phyloP scores from a whole-genome alignment of 2,888 invertebrate species.

The Physocephala rufipes region DNA sequence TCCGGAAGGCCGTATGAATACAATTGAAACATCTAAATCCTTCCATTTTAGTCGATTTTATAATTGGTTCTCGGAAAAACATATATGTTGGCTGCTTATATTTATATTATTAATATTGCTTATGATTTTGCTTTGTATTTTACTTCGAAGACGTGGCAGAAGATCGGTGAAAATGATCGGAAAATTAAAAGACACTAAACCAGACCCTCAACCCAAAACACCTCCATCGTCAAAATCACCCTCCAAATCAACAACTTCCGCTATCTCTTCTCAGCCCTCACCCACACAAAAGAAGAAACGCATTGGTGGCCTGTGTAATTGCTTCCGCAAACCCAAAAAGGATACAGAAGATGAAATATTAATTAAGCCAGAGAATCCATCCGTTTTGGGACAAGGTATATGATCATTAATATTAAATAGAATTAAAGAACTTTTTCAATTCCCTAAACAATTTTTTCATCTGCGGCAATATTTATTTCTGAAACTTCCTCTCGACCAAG shows the following conservation, averaged over 20 bases:
- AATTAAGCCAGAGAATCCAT: conserved; percentile 35
- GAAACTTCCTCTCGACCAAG: conserved; percentile 2
- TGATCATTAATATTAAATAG: background rate
- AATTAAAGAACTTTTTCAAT: background rate
- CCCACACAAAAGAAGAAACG: conserved; percentile 11
- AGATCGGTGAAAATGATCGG: background rate
- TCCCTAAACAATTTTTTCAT: background rate
- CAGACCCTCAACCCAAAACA: background rate
- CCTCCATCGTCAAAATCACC: background rate
- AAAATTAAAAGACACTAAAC: background rate
- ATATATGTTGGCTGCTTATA: conserved; percentile 32
- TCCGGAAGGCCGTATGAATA: conserved; percentile 22
- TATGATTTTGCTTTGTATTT: conserved; percentile 33
- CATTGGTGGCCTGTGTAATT: background rate
- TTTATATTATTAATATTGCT: conserved; percentile 37
- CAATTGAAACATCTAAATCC: background rate
- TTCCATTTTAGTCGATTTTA: background rate
- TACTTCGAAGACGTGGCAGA: conserved; percentile 24
- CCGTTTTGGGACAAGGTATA: conserved; percentile 33
- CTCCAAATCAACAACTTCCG: no score
- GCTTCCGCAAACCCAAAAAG: background rate
- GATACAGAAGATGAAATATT: conserved; percentile 41
- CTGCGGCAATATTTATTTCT: background rate
- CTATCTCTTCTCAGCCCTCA: background rate
- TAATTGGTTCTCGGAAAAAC: conserved; percentile 15